Conservation (phyloP, 1,140 invertebrate species). For the Drosophila kepulauana region DNA sequence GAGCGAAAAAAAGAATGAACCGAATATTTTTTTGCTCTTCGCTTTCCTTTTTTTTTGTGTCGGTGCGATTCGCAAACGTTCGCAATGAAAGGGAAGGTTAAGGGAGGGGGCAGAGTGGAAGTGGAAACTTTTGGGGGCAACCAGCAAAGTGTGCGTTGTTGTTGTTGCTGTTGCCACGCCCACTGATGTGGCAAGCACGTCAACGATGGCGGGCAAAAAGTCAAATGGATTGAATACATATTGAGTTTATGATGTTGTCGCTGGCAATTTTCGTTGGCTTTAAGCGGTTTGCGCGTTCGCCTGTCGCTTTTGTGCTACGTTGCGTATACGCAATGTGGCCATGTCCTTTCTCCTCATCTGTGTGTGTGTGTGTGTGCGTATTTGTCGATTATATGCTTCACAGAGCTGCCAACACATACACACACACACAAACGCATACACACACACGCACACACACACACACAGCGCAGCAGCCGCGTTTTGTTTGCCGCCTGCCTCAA, state of each 20-base stretch:
- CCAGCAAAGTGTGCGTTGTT: too few relatives aligned
- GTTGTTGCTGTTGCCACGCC: constrained; percentile 32
- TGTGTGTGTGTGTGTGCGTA: constrained; percentile 23
- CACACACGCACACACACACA: constrained; percentile 43
- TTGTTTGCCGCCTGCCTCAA: constrained; percentile 29
- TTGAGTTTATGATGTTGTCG: constrained; percentile 83
- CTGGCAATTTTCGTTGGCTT: constrained; percentile 82
- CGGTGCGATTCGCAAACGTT: too few relatives aligned
- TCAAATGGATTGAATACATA: constrained; percentile 81
- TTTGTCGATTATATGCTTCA: constrained; percentile 81
- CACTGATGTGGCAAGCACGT: constrained; percentile 39
- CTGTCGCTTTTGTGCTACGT: constrained; percentile 55
- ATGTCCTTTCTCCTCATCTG: background rate
- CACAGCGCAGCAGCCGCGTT: constrained; percentile 55
- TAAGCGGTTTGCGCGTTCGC: constrained; percentile 72
- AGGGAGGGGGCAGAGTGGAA: too few relatives aligned
- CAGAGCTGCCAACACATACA: constrained; percentile 69
- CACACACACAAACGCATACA: constrained; percentile 10
- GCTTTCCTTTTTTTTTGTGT: constrained; percentile 3
- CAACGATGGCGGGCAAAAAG: constrained; percentile 66
- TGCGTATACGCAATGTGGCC: constrained; percentile 65
- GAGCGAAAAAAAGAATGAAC: constrained; percentile 13
- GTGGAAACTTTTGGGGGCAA: too few relatives aligned
- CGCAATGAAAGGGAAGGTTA: too few relatives aligned
- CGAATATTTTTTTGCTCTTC: constrained; percentile 2